These are phyloP conservation scores for Leucophenga montana DNA, from an alignment of 2,888 invertebrate species.

Conservation along the genomic window DNA sequence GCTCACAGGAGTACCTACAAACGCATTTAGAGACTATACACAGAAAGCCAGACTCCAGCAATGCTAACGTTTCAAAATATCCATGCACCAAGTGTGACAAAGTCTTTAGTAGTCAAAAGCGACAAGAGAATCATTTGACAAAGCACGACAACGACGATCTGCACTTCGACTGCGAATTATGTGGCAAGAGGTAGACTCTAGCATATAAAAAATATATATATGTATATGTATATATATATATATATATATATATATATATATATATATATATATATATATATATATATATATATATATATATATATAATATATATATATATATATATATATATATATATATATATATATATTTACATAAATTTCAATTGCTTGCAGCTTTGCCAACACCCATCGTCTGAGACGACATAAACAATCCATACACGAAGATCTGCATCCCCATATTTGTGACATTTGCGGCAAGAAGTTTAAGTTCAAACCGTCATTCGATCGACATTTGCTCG, in stretches of 20 bases:
- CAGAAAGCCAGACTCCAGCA: conserved; percentile 51
- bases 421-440: conserved; percentile 60
- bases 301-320: too few relatives aligned
- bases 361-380: conserved; percentile 51
- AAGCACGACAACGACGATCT: conserved; percentile 58
- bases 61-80: conserved; percentile 50
- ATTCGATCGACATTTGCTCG: conserved; percentile 61
- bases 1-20: conserved; percentile 57
- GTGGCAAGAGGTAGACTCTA: conserved; percentile 48
- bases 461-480: conserved; percentile 67
- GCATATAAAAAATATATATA: too few relatives aligned
- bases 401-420: conserved; percentile 65
- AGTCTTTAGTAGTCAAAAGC: conserved; percentile 56
- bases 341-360: background rate
- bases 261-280: too few relatives aligned
- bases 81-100: conserved; percentile 57
- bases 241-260: too few relatives aligned
- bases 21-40: conserved; percentile 60
- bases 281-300: too few relatives aligned
- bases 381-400: conserved; percentile 57
- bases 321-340: too few relatives aligned
- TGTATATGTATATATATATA: too few relatives aligned
- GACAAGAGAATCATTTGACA: conserved; percentile 49
- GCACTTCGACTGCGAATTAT: conserved; percentile 55
- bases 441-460: conserved; percentile 67